phyloP scores from a whole-genome alignment of 2,797 vertebrate species.

The Dicrostonyx torquatus region DNA sequence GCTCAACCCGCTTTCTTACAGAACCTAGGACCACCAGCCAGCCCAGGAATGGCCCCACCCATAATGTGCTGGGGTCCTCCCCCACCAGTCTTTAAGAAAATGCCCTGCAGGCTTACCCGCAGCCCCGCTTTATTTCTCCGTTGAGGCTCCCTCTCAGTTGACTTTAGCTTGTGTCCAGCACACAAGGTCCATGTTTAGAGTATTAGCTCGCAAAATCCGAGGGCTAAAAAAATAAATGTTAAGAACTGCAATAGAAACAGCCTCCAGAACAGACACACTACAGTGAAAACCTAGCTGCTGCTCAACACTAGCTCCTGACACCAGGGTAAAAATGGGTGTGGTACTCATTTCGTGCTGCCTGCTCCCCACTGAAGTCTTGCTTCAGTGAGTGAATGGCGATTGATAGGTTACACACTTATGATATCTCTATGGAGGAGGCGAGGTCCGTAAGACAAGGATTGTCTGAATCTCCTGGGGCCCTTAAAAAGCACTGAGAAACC shows the following conservation, averaged over 20 bases:
- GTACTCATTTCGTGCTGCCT: background rate
- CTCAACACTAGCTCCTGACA: background rate
- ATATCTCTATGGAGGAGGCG: background rate
- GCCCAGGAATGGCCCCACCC: too few species aligned
- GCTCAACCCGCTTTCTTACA: background rate
- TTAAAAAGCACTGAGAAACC: background rate
- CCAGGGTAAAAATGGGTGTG: background rate
- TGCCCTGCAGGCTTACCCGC: background rate
- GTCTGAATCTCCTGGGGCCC: background rate
- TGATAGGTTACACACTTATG: background rate
- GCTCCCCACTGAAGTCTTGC: background rate
- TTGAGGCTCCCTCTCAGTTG: background rate
- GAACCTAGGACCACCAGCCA: background rate
- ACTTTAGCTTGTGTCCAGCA: background rate
- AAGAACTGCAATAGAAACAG: background rate
- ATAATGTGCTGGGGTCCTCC: background rate
- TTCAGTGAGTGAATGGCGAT: background rate
- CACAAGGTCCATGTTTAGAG: background rate
- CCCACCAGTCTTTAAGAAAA: background rate
- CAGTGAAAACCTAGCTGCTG: background rate
- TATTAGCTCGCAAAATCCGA: background rate
- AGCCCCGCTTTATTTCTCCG: background rate
- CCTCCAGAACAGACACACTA: background rate
- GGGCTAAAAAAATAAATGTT: slow-evolving; percentile 4
- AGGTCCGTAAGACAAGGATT: background rate